A percentile compares a stretch with the other conserved stretches of the same genome.
Conservation (phyloP, 2,113 vertebrate genomes). For the Microtus pennsylvanicus region DNA sequence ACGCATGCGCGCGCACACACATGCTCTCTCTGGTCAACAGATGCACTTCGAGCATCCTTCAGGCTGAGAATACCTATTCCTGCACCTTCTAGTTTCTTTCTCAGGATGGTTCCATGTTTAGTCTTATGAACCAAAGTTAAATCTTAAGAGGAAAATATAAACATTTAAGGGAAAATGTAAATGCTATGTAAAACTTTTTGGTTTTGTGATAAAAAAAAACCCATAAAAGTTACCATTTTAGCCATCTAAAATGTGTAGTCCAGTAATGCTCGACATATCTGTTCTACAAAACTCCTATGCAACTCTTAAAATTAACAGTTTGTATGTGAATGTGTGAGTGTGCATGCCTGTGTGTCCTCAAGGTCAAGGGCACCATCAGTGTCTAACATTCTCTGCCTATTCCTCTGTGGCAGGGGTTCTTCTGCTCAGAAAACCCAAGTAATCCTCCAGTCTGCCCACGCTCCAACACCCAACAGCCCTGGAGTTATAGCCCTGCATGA, state of each 20-base stretch:
- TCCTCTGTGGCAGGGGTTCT: neutral
- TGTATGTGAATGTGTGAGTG: neutral
- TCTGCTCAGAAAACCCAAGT: neutral
- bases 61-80: neutral
- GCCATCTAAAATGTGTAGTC: neutral
- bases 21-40: neutral
- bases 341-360: neutral
- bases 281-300: neutral
- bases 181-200: neutral
- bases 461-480: neutral
- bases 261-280: neutral
- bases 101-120: neutral
- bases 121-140: neutral
- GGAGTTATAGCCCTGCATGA: neutral
- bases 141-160: neutral
- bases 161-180: neutral
- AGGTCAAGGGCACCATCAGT: neutral
- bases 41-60: slow-evolving; percentile 5
- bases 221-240: neutral
- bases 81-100: neutral
- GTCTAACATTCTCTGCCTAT: no score
- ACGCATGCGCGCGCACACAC: neutral
- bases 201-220: neutral
- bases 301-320: neutral
- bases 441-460: neutral